Evolutionary conservation across 2,888 invertebrate species (phyloP).

Genomic region (Calameuta pallipes): DNA sequence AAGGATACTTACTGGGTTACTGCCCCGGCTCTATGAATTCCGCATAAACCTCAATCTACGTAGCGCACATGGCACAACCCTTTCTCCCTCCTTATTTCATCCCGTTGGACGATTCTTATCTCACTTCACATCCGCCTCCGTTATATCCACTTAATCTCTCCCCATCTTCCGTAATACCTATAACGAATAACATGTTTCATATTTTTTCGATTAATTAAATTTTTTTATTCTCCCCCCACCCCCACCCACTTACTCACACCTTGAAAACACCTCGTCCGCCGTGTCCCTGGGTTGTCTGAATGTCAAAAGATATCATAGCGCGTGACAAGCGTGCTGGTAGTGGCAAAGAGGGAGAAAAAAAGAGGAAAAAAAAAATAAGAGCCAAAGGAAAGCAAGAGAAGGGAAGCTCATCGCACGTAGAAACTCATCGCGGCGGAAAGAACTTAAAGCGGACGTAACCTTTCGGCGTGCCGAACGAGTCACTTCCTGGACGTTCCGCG

Average conservation of each 20-base stretch:
- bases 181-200: neutral
- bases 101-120: no score
- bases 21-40: slow-evolving; percentile 51
- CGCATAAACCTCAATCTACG: slow-evolving; percentile 35
- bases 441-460: neutral
- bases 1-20: slow-evolving; percentile 32
- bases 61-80: slow-evolving; percentile 17
- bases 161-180: slow-evolving; percentile 22
- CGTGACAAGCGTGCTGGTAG: neutral
- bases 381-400: neutral
- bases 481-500: neutral
- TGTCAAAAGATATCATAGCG: neutral
- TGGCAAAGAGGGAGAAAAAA: neutral
- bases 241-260: no score
- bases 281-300: neutral
- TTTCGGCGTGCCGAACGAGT: neutral
- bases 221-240: no score
- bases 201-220: neutral
- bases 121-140: slow-evolving; percentile 29
- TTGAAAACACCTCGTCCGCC: neutral
- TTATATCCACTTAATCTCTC: neutral
- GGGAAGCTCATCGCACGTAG: neutral
- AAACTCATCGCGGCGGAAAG: neutral
- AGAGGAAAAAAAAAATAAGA: neutral
- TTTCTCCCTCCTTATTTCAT: neutral